Evolutionary conservation across 2,888 invertebrate genomes (phyloP).

Genomic region (Eupithecia pulchellata): DNA sequence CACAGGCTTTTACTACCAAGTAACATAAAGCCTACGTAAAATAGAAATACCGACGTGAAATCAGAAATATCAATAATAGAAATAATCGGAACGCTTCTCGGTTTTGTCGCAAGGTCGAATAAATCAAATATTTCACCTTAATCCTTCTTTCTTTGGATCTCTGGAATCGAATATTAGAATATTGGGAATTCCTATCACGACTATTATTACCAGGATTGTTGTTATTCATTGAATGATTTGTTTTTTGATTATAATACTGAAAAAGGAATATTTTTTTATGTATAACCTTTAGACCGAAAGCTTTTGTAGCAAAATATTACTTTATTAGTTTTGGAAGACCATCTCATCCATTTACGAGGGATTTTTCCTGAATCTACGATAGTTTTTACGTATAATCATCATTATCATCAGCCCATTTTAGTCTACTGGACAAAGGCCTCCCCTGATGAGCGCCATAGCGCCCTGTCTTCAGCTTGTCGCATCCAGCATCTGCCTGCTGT

Average conservation of each 20-base stretch:
- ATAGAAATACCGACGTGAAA: background rate
- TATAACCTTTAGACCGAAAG: too few relatives aligned
- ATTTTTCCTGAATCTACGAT: too few relatives aligned
- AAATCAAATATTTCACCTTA: constrained; percentile 29
- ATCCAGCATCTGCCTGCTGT: too few relatives aligned
- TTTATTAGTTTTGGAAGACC: too few relatives aligned
- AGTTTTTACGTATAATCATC: too few relatives aligned
- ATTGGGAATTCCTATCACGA: background rate
- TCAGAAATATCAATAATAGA: constrained; percentile 2
- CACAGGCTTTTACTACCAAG: background rate
- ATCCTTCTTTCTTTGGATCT: constrained; percentile 19
- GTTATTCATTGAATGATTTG: constrained; percentile 2
- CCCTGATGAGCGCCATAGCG: too few relatives aligned
- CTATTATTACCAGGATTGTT: background rate
- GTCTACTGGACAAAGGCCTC: too few relatives aligned
- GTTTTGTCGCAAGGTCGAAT: constrained; percentile 17
- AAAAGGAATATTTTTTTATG: too few relatives aligned
- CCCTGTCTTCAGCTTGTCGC: too few relatives aligned
- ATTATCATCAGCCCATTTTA: too few relatives aligned
- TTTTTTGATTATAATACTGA: background rate
- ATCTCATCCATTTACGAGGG: too few relatives aligned
- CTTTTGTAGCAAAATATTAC: too few relatives aligned
- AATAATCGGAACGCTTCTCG: background rate
- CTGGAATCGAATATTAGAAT: constrained; percentile 23
- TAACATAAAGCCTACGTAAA: background rate